phyloP scores from a whole-genome alignment of 1,140 invertebrate species.

The Oryzaephilus surinamensis region DNA sequence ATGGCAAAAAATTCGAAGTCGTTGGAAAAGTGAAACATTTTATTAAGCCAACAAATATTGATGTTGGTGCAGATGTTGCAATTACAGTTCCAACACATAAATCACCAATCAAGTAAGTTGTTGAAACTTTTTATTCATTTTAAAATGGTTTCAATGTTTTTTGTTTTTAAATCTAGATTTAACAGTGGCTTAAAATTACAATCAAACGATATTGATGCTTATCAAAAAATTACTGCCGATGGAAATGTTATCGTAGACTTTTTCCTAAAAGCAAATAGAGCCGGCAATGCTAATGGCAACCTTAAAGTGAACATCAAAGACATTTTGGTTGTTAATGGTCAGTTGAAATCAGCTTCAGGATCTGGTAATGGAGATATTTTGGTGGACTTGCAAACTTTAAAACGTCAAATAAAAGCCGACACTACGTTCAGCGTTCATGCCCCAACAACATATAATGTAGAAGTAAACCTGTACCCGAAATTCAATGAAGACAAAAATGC shows the following conservation, averaged over 20 bases:
- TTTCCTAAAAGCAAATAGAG: constrained; percentile 37
- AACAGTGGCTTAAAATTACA: constrained; percentile 42
- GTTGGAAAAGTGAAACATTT: constrained; percentile 46
- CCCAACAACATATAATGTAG: constrained; percentile 44
- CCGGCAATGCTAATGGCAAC: constrained; percentile 35
- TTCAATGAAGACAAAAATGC: constrained; percentile 57
- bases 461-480: constrained; percentile 50
- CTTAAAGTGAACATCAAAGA: constrained; percentile 43
- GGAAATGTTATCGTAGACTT: constrained; percentile 44
- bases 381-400: constrained; percentile 38
- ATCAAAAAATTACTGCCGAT: constrained; percentile 39
- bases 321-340: constrained; percentile 41
- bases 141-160: constrained; percentile 1
- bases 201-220: constrained; percentile 40
- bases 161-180: constrained; percentile 35
- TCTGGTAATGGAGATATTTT: constrained; percentile 47
- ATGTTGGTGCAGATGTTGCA: constrained; percentile 43
- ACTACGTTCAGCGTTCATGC: constrained; percentile 42
- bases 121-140: neutral
- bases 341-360: constrained; percentile 43
- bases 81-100: constrained; percentile 38
- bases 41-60: constrained; percentile 41
- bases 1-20: constrained; percentile 51
- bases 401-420: constrained; percentile 52
- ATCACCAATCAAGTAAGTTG: constrained; percentile 44